A percentile compares a stretch with the other conserved stretches of the same genome.
Evolutionary conservation across 2,888 invertebrate species (phyloP).

Genomic region (Itoplectis maculator): DNA sequence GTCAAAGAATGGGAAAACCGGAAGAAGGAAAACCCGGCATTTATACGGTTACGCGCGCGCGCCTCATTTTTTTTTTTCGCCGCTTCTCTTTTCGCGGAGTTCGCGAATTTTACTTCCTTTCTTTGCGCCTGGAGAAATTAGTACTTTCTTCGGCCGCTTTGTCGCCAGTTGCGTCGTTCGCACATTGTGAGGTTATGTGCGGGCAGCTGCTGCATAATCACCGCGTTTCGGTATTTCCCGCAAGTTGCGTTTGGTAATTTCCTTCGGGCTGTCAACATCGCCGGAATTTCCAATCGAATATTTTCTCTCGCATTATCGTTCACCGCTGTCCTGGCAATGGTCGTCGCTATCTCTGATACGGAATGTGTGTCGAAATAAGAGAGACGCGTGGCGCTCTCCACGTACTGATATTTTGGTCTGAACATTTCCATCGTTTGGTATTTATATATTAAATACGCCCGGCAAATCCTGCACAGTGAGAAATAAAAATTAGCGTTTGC

Average conservation of each 20-base stretch:
- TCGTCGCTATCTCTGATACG: not conserved
- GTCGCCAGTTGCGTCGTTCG: not conserved
- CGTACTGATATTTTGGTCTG: conserved; percentile 29
- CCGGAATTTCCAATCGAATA: conserved; percentile 17
- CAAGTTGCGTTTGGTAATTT: not conserved
- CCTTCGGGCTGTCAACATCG: not conserved
- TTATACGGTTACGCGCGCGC: conserved; percentile 68
- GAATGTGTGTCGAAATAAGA: conserved; percentile 29
- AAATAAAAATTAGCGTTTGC: no score
- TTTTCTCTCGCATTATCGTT: conserved; percentile 6
- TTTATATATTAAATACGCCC: no score
- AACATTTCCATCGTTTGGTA: conserved; percentile 50
- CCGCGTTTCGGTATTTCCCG: not conserved
- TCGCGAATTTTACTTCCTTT: conserved; percentile 67
- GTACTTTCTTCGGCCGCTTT: conserved; percentile 61
- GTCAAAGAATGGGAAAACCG: conserved; percentile 63
- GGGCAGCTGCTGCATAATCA: not conserved
- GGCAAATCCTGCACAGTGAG: no score
- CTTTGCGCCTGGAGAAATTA: conserved; percentile 50
- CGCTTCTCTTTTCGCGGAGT: conserved; percentile 66
- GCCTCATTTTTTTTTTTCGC: conserved; percentile 11
- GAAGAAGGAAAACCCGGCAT: conserved; percentile 66
- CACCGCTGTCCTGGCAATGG: no score
- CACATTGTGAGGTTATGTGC: not conserved
- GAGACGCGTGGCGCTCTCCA: not conserved